Percentiles rank a stretch among this genome's conserved stretches.
Evolutionary conservation across 2,113 vertebrate species (phyloP).

Genomic region (Pithys albifrons): DNA sequence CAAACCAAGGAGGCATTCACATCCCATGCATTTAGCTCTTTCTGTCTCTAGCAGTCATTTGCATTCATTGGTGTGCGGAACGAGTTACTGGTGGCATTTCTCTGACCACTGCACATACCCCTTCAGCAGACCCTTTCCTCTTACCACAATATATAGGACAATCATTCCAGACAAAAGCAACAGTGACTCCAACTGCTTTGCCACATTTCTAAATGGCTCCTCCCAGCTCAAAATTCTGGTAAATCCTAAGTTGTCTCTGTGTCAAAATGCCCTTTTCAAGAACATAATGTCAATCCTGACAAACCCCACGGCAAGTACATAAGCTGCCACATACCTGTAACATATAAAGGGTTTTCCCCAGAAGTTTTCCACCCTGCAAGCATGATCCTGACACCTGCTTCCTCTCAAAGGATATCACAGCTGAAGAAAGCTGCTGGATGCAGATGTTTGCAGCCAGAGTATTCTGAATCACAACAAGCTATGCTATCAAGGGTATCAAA

Average conservation of each 20-base stretch:
- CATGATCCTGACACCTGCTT: not conserved
- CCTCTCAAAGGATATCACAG: not conserved
- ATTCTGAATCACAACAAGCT: not conserved
- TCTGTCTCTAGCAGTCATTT: not conserved
- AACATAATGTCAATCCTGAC: not conserved
- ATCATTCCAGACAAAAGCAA: not conserved
- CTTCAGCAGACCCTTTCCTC: not conserved
- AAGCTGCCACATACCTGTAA: fast-evolving
- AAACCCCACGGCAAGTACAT: not conserved
- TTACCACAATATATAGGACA: not conserved
- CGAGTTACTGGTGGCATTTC: not conserved
- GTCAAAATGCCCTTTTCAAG: not conserved
- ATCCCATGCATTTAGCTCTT: not conserved
- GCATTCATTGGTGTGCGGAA: not conserved
- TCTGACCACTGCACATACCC: not conserved
- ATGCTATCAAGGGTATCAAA: not conserved
- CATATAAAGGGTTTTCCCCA: not conserved
- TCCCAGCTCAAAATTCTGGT: not conserved
- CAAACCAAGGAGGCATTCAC: not conserved
- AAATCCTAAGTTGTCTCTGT: not conserved
- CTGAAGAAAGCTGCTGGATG: not conserved
- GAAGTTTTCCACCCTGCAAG: not conserved
- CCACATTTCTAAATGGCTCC: not conserved
- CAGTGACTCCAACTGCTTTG: not conserved
- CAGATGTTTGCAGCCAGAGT: not conserved